Evolutionary conservation across 2,888 invertebrate genomes (phyloP).

Genomic region (Ennomos quercinarius): DNA sequence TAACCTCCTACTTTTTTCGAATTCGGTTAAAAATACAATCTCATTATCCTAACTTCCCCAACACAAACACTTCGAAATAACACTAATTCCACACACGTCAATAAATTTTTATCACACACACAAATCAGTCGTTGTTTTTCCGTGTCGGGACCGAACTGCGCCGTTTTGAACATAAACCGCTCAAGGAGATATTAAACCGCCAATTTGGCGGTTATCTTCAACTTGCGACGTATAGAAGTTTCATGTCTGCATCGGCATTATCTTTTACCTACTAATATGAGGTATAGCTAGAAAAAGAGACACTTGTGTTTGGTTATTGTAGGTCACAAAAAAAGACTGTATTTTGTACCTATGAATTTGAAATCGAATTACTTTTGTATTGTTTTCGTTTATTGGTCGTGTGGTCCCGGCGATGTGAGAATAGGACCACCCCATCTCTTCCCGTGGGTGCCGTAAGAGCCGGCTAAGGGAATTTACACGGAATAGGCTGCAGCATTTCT

Average conservation of each 20-base stretch:
- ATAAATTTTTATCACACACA: conserved; percentile 6
- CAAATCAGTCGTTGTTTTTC: conserved; percentile 21
- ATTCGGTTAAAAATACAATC: background rate
- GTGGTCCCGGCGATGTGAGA: too few species aligned
- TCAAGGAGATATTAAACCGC: conserved; percentile 27
- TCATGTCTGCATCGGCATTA: conserved; percentile 24
- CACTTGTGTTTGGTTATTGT: conserved; percentile 1
- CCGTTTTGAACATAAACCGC: conserved; percentile 20
- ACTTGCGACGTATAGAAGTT: conserved; percentile 20
- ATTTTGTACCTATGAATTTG: too few species aligned
- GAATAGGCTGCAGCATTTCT: too few species aligned
- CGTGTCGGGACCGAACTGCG: background rate
- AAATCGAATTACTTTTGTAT: too few species aligned
- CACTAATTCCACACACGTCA: background rate
- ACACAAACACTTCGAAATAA: background rate
- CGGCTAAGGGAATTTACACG: too few species aligned
- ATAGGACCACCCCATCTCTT: too few species aligned
- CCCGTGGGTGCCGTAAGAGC: too few species aligned
- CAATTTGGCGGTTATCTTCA: conserved; percentile 20
- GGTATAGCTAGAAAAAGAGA: background rate
- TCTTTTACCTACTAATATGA: background rate
- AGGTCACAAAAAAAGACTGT: too few species aligned
- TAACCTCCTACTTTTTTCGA: too few species aligned
- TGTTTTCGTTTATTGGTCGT: too few species aligned
- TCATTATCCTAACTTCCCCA: background rate